Evolutionary conservation across 2,113 vertebrate species (phyloP).

Genomic region (Festucalex cinctus): DNA sequence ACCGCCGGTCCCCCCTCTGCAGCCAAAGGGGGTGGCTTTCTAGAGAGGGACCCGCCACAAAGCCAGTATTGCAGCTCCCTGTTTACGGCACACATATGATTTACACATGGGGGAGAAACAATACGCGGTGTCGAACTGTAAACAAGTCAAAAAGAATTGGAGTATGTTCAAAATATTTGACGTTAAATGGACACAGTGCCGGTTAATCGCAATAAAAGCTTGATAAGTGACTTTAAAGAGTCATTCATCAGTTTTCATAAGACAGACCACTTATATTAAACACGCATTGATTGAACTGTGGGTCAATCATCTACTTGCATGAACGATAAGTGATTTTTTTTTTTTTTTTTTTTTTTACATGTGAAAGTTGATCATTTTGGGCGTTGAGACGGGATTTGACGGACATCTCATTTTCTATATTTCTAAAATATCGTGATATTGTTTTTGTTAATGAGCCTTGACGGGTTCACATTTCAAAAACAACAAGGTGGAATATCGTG

Average conservation of each 20-base stretch:
- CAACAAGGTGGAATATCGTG: neutral
- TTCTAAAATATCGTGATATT: neutral
- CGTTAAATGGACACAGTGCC: too few relatives aligned
- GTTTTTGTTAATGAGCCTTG: neutral
- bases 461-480: neutral
- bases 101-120: conserved; percentile 16
- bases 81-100: conserved; percentile 30
- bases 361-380: conserved; percentile 43
- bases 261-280: conserved; percentile 70
- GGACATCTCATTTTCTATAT: neutral
- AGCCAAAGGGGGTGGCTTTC: conserved; percentile 53
- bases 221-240: conserved; percentile 66
- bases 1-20: conserved; percentile 33
- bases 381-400: neutral
- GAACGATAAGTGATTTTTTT: conserved; percentile 56
- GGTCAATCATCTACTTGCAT: conserved; percentile 65
- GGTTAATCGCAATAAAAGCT: conserved; percentile 51
- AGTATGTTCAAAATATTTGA: too few relatives aligned
- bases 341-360: conserved; percentile 18
- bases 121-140: conserved; percentile 11
- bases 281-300: conserved; percentile 66
- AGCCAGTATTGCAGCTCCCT: conserved; percentile 48
- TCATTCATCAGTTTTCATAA: conserved; percentile 69
- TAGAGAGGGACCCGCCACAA: conserved; percentile 43
- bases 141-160: neutral